phyloP scores from a whole-genome alignment of 2,113 vertebrate species.

The Microtus oregoni region DNA sequence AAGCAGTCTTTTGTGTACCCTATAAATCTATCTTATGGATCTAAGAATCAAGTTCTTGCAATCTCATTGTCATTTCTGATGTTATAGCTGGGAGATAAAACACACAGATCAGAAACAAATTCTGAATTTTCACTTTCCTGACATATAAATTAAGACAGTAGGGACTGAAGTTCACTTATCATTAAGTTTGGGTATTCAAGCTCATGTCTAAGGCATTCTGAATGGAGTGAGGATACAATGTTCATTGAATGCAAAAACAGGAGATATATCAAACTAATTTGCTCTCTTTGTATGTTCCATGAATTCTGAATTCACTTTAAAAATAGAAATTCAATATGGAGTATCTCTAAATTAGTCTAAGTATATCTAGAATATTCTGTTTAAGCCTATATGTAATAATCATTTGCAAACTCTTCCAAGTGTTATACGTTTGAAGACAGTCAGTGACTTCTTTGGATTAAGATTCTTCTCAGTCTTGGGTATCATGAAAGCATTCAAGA shows the following conservation, averaged over 20 bases:
- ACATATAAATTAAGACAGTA: not conserved
- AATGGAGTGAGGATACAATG: not conserved
- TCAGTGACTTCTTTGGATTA: not conserved
- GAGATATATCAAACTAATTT: not conserved
- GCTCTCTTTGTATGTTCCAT: constrained; percentile 24
- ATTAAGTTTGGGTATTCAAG: not conserved
- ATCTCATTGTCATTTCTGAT: not conserved
- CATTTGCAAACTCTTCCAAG: not conserved
- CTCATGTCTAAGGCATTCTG: constrained; percentile 2
- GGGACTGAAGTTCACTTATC: constrained; percentile 5
- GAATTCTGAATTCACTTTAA: constrained; percentile 42
- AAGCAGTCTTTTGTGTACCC: not conserved
- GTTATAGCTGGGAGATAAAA: not conserved
- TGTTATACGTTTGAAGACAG: not conserved
- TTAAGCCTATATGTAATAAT: not conserved
- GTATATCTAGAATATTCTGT: not conserved
- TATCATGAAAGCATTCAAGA: not conserved
- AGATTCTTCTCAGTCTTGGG: not conserved
- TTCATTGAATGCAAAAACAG: constrained; percentile 48
- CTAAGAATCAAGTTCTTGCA: not conserved
- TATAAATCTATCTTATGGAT: not conserved
- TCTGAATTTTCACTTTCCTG: not conserved
- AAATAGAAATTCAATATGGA: not conserved
- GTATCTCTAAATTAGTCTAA: not conserved
- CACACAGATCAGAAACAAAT: not conserved